These are phyloP conservation scores for Bathynomus jamesi DNA, from an alignment of 1,140 invertebrate species.

Conservation along the genomic window DNA sequence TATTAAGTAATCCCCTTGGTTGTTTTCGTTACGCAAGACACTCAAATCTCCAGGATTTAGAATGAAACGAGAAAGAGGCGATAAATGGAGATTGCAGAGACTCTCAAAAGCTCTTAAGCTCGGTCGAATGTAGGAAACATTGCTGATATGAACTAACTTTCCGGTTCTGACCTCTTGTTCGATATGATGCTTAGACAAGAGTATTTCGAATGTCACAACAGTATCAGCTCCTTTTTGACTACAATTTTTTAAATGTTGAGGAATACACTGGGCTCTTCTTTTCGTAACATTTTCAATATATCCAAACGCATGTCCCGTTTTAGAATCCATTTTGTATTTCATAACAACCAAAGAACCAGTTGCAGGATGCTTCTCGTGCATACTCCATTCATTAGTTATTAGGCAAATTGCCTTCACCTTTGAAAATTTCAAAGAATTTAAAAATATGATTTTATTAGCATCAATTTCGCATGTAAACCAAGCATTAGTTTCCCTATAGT, in stretches of 20 bases:
- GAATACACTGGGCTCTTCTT: background rate
- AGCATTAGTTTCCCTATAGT: constrained; percentile 9
- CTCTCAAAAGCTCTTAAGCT: constrained; percentile 12
- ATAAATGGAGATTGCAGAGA: constrained; percentile 14
- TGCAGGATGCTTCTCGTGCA: constrained; percentile 5
- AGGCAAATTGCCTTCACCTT: constrained; percentile 18
- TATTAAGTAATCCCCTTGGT: constrained; percentile 30
- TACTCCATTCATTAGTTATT: constrained; percentile 19
- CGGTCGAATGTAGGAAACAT: constrained; percentile 22
- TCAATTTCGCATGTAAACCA: constrained; percentile 22
- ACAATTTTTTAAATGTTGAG: background rate
- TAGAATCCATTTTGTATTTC: background rate
- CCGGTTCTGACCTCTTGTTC: constrained; percentile 3
- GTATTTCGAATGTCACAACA: background rate
- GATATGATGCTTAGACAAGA: background rate
- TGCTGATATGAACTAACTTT: constrained; percentile 9
- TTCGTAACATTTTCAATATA: background rate
- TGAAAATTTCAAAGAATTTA: constrained; percentile 15
- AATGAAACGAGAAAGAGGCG: constrained; percentile 15
- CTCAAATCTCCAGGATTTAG: constrained; percentile 12
- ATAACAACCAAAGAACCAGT: constrained; percentile 21
- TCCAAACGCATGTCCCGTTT: background rate
- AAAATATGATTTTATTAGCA: constrained; percentile 3
- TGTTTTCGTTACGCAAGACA: background rate
- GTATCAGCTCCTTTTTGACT: background rate